Evolutionary conservation across 2,888 invertebrate genomes (phyloP).

Genomic region (Rhingia campestris): DNA sequence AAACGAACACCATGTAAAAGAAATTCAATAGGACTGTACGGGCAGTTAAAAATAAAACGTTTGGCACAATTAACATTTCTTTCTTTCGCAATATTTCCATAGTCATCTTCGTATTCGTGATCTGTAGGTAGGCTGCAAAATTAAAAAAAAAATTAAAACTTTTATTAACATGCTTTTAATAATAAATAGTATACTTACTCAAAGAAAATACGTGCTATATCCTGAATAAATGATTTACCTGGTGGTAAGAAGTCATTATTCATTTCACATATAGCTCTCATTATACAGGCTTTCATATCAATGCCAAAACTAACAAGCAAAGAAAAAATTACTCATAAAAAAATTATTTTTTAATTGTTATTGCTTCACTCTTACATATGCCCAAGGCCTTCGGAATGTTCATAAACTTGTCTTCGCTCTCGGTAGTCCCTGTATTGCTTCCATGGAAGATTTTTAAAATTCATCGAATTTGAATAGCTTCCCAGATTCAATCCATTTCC

Average conservation of each 20-base stretch:
- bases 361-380: slow-evolving; percentile 15
- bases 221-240: slow-evolving; percentile 24
- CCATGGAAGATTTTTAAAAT: neutral
- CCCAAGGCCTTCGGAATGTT: slow-evolving; percentile 13
- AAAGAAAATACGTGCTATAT: slow-evolving; percentile 30
- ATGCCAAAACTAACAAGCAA: slow-evolving; percentile 5
- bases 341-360: neutral
- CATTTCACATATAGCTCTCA: slow-evolving; percentile 38
- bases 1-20: neutral
- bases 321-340: neutral
- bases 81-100: neutral
- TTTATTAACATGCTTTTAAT: too few relatives aligned
- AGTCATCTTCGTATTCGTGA: slow-evolving; percentile 15
- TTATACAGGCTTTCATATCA: slow-evolving; percentile 31
- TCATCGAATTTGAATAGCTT: neutral
- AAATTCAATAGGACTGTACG: slow-evolving; percentile 26
- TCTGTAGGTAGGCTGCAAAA: neutral
- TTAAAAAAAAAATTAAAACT: neutral
- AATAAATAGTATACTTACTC: slow-evolving; percentile 3
- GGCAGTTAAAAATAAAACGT: slow-evolving; percentile 21
- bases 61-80: slow-evolving; percentile 11
- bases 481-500: neutral
- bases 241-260: slow-evolving; percentile 7
- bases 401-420: slow-evolving; percentile 15
- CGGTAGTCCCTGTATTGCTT: slow-evolving; percentile 2